Evolutionary conservation across 2,113 vertebrate genomes (phyloP).

Genomic region (Sinocyclocheilus rhinocerous): DNA sequence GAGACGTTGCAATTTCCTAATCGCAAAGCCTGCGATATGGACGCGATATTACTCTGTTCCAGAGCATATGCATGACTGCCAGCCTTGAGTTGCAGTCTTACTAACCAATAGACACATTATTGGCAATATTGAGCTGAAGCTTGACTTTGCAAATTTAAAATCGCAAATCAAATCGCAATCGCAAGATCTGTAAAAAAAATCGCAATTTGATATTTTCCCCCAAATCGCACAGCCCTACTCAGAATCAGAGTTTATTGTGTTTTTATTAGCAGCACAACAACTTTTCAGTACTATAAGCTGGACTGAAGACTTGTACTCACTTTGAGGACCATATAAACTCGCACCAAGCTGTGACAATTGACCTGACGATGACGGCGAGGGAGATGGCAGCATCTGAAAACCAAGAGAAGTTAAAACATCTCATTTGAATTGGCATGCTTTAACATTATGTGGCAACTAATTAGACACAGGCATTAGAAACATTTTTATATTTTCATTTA

Average conservation of each 20-base stretch:
- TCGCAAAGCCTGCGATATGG: too few species aligned
- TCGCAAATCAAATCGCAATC: too few species aligned
- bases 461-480: background rate
- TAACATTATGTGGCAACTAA: background rate
- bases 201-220: too few species aligned
- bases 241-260: background rate
- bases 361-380: slow-evolving; percentile 97
- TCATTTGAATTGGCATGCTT: background rate
- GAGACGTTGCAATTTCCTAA: too few species aligned
- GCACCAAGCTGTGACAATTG: slow-evolving; percentile 99
- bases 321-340: slow-evolving; percentile 99
- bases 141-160: too few species aligned
- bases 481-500: background rate
- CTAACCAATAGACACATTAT: too few species aligned
- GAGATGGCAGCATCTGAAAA: slow-evolving; percentile 90
- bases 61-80: too few species aligned
- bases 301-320: slow-evolving; percentile 78
- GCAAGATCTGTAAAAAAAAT: too few species aligned
- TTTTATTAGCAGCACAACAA: background rate
- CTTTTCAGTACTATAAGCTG: background rate
- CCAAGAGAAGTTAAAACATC: slow-evolving; percentile 18
- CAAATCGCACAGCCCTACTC: too few species aligned
- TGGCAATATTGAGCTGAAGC: too few species aligned
- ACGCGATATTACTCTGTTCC: too few species aligned
- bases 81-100: too few species aligned